These are phyloP conservation scores for Gnathonemus echidnorhynchus DNA, from an alignment of 2,113 vertebrate species.

Conservation along the genomic window DNA sequence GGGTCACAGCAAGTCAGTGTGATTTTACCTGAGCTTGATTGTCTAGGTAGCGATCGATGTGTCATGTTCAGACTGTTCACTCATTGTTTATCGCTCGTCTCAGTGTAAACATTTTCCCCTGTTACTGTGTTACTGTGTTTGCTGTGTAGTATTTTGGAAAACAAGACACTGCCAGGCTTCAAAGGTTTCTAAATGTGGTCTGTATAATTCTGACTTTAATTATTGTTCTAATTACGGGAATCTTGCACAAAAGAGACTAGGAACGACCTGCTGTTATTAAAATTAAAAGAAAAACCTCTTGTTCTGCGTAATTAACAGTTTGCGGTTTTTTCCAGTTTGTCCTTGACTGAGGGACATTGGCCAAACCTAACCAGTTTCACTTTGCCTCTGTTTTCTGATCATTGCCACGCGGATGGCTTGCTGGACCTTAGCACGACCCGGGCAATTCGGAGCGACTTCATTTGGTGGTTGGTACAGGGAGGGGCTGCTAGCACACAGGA, in stretches of 20 bases:
- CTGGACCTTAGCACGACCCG: neutral
- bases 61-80: neutral
- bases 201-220: neutral
- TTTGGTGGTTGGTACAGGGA: neutral
- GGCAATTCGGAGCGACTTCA: neutral
- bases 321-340: neutral
- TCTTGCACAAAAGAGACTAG: neutral
- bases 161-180: neutral
- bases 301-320: neutral
- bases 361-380: neutral
- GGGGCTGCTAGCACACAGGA: neutral
- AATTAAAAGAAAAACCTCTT: neutral
- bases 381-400: neutral
- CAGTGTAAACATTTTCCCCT: neutral
- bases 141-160: neutral
- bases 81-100: neutral
- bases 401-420: neutral
- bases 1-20: neutral
- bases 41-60: neutral
- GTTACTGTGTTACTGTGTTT: neutral
- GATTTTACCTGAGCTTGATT: neutral
- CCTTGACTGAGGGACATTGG: neutral
- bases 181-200: neutral
- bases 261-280: neutral
- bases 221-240: neutral